phyloP scores from a whole-genome alignment of 2,797 vertebrate species.

The Crenichthys baileyi region DNA sequence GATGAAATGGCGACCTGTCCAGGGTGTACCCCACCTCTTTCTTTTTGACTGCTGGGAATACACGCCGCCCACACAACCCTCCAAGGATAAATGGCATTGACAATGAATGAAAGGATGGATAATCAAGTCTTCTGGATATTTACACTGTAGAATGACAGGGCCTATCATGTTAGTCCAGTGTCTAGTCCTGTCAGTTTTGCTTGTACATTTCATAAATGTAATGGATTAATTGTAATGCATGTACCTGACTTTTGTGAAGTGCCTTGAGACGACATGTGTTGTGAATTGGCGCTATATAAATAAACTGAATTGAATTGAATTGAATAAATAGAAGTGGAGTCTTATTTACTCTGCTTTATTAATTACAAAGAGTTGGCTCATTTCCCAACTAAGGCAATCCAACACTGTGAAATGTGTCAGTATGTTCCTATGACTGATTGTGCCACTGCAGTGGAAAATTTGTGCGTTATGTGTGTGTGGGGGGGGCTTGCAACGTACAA shows the following conservation, averaged over 20 bases:
- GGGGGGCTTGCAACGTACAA: neutral
- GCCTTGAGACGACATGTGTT: no score
- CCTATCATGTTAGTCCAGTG: neutral
- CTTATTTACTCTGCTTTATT: neutral
- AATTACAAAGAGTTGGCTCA: neutral
- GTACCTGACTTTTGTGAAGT: no score
- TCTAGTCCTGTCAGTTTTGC: neutral
- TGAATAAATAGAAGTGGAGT: neutral
- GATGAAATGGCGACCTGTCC: neutral
- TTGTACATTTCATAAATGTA: neutral
- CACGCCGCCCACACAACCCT: neutral
- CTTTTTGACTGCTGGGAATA: neutral
- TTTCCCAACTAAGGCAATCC: neutral
- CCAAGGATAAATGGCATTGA: neutral
- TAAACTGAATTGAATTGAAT: no score
- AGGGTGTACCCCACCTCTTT: neutral
- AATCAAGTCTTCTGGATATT: neutral
- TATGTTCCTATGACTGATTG: constrained; percentile 3
- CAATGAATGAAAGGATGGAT: neutral
- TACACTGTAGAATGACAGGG: neutral
- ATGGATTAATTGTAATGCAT: no score
- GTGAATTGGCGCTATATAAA: no score
- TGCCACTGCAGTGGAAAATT: constrained; percentile 7
- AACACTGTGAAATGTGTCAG: neutral
- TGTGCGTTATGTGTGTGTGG: no score